Percentiles rank a stretch among this genome's conserved stretches.
Conservation (phyloP, 2,888 invertebrate genomes). For the Arge pagana region DNA sequence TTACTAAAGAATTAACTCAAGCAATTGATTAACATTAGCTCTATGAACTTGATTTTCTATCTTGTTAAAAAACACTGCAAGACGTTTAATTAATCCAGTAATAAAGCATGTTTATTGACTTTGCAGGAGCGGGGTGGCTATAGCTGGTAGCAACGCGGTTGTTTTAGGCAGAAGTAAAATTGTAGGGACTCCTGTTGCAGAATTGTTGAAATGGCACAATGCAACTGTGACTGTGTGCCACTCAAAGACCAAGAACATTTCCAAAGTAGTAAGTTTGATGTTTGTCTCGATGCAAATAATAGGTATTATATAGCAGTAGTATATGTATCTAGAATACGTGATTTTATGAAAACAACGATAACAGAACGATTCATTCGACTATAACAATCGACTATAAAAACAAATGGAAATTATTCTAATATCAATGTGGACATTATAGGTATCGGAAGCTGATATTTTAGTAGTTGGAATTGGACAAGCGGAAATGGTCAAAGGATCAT, state of each 20-base stretch:
- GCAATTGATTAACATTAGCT: neutral
- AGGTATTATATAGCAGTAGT: neutral
- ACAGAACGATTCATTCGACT: no score
- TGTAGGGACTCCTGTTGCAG: conserved; percentile 94
- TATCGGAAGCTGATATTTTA: conserved; percentile 86
- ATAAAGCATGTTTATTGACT: no score
- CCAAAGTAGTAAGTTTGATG: conserved; percentile 66
- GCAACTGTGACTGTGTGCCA: conserved; percentile 98
- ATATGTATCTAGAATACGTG: neutral
- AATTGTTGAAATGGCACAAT: conserved; percentile 93
- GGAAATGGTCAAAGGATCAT: conserved; percentile 88
- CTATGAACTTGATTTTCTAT: neutral
- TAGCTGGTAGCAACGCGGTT: conserved; percentile 85
- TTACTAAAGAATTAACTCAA: conserved; percentile 1
- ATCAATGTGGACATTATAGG: conserved; percentile 60
- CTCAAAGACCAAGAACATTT: conserved; percentile 86
- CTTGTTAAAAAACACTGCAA: conserved; percentile 4
- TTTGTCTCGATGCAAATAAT: neutral
- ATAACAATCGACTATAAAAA: neutral
- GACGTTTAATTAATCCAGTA: conserved; percentile 13
- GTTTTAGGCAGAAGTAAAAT: conserved; percentile 97
- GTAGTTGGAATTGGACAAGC: conserved; percentile 94
- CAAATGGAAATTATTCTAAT: neutral
- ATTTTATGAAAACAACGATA: no score
- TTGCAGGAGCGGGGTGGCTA: conserved; percentile 69